These are phyloP conservation scores for Amazona vittata DNA, from an alignment of 2,113 vertebrate genomes.

Conservation along the genomic window DNA sequence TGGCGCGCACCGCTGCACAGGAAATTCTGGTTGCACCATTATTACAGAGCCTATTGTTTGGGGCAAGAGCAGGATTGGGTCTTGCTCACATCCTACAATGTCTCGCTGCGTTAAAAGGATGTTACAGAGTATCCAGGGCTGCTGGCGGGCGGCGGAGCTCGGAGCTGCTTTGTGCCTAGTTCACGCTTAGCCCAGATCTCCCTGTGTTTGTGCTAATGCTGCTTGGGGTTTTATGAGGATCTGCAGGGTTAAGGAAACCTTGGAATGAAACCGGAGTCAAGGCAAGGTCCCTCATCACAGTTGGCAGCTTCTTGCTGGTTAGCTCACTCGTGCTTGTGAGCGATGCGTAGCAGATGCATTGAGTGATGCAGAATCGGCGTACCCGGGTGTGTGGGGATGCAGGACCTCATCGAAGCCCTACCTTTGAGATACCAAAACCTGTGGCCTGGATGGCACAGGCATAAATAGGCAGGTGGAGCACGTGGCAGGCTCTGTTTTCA, in stretches of 20 bases:
- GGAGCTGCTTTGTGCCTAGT: not conserved
- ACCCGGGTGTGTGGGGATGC: rapidly evolving
- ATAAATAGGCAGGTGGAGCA: not conserved
- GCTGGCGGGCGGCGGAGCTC: not conserved
- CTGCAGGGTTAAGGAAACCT: not conserved
- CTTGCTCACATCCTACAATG: constrained; percentile 4
- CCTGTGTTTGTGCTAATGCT: not conserved
- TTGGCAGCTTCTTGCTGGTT: not conserved
- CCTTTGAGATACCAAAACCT: rapidly evolving
- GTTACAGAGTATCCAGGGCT: not conserved
- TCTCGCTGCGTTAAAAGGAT: not conserved
- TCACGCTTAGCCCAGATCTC: not conserved
- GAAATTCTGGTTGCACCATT: constrained; percentile 52
- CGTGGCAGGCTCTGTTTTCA: not conserved
- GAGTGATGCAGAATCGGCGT: rapidly evolving
- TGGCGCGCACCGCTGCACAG: not conserved
- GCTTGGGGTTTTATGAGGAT: not conserved
- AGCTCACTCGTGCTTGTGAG: rapidly evolving
- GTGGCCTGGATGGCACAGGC: rapidly evolving
- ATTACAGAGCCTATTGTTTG: constrained; percentile 28
- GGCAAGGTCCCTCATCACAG: too few relatives aligned
- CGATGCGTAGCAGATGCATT: rapidly evolving
- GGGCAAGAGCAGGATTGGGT: not conserved
- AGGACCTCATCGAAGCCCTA: rapidly evolving
- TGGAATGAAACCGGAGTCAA: not conserved